Base-by-base conservation (phyloP, 2,797 vertebrate species). In the Crocidura indochinensis region DNA sequence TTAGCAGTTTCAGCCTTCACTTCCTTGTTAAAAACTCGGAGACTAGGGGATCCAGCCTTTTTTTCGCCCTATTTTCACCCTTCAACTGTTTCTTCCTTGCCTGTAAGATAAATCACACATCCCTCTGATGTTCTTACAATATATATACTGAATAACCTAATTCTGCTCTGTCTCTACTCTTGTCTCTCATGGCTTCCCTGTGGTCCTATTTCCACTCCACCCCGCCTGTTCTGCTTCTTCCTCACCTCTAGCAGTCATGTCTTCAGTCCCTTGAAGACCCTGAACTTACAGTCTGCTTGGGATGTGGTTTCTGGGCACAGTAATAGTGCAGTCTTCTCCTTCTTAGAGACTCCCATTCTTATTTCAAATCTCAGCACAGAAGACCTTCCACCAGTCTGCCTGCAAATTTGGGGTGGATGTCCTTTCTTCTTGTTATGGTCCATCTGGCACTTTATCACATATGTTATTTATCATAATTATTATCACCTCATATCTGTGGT, bases 221-320 rank as follows among this genome's bases (percentile, higher is more conserved):
- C 8, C 6, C 4, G 0, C 14, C 27, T 1, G 1, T 9, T 10
- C 46, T 0, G 2, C 51, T 7, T 1, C 19, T 44, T 62, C 19
- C 64, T 82, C 44, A 4, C 2, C 29, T 71, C 64, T 19, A 62
- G 44, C 26, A 17, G 20, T 24, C 51, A 9, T n/a, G 15, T 49
- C 14, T 64, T 53, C 22, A 72, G 29, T 4, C 53, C 60, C 17
- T 17, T 0, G 15, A 15, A 24, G 3, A 27, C 8, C 15, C 62
- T 10, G 31, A 29, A 9, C 38, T 38, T 60, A 29, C 67, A 10
- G 24, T 31, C 19, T 2, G 27, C 46, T 0, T 49, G 17, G n/a
- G 62, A 38, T 22, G 31, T 26, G 46, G 46, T 46, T 77, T 51
- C 76, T 69, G 77, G 22, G 20, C 31, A 60, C 6, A 6, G 62